Conservation (phyloP, 2,797 vertebrate species). For the Aplochiton taeniatus region DNA sequence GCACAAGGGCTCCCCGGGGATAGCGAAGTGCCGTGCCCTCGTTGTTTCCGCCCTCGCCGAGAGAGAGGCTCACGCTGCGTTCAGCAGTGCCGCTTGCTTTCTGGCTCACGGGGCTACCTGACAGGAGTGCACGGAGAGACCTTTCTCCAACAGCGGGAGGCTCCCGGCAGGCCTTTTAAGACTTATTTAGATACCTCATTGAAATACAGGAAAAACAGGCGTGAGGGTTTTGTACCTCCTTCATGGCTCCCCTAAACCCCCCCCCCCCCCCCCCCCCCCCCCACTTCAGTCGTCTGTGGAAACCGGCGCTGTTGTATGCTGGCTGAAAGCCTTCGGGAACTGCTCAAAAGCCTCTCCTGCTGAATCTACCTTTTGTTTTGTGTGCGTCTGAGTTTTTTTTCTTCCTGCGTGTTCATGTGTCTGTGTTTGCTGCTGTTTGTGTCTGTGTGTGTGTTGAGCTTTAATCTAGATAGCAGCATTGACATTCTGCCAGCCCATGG, state of each 20-base stretch:
- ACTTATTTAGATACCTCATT: constrained; percentile 52
- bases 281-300: constrained; percentile 3
- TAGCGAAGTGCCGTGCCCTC: too few relatives aligned
- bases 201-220: constrained; percentile 44
- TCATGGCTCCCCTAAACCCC: constrained; percentile 12
- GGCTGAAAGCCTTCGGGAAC: constrained; percentile 13
- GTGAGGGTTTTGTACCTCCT: constrained; percentile 39
- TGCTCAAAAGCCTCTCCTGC: neutral
- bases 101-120: constrained; percentile 40
- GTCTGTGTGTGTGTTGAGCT: constrained; percentile 66
- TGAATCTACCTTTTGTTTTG: constrained; percentile 12
- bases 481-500: constrained; percentile 69
- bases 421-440: constrained; percentile 33
- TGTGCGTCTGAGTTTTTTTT: constrained; percentile 23
- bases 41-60: too few relatives aligned
- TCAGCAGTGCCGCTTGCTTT: neutral
- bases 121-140: constrained; percentile 56
- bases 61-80: neutral
- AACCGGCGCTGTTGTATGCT: constrained; percentile 9
- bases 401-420: constrained; percentile 4
- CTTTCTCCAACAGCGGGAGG: constrained; percentile 42
- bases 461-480: constrained; percentile 72
- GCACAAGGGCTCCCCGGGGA: constrained; percentile 1
- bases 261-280: neutral
- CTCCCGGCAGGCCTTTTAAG: constrained; percentile 58